Percentiles rank a stretch among this genome's conserved stretches.
phyloP scores from a whole-genome alignment of 1,140 invertebrate species.

The Aphelenchoides fujianensis region DNA sequence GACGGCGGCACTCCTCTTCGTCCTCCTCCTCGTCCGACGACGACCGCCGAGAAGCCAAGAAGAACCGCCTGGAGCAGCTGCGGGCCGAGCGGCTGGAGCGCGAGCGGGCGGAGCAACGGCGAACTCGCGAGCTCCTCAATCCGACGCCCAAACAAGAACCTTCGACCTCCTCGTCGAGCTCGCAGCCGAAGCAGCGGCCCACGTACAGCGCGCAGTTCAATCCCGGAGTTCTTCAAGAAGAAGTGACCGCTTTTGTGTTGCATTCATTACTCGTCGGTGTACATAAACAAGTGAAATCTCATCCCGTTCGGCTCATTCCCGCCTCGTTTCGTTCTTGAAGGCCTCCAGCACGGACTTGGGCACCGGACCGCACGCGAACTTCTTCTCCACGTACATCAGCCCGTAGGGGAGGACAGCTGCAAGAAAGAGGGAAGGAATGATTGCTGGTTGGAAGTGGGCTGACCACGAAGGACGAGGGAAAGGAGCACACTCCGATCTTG shows the following conservation, averaged over 20 bases:
- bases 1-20: constrained; percentile 26
- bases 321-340: constrained; percentile 3
- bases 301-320: too few species aligned
- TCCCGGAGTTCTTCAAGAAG: constrained; percentile 80
- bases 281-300: not conserved
- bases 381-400: constrained; percentile 41
- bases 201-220: constrained; percentile 91
- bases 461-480: constrained; percentile 45
- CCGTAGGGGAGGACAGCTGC: constrained; percentile 47
- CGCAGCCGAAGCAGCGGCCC: constrained; percentile 57
- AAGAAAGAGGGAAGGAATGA: constrained; percentile 43
- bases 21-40: constrained; percentile 30
- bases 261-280: not conserved
- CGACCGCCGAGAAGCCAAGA: constrained; percentile 59
- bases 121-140: constrained; percentile 19
- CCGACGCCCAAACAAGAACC: constrained; percentile 17
- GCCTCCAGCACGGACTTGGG: constrained; percentile 1
- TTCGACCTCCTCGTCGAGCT: constrained; percentile 62
- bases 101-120: constrained; percentile 70
- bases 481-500: constrained; percentile 45
- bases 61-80: constrained; percentile 70
- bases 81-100: constrained; percentile 65
- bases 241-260: too few species aligned
- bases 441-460: too few species aligned
- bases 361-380: constrained; percentile 47